A percentile compares a stretch with the other conserved stretches of the same genome.
Evolutionary conservation across 2,888 invertebrate genomes (phyloP).

Genomic region (Stegana nigrithorax): DNA sequence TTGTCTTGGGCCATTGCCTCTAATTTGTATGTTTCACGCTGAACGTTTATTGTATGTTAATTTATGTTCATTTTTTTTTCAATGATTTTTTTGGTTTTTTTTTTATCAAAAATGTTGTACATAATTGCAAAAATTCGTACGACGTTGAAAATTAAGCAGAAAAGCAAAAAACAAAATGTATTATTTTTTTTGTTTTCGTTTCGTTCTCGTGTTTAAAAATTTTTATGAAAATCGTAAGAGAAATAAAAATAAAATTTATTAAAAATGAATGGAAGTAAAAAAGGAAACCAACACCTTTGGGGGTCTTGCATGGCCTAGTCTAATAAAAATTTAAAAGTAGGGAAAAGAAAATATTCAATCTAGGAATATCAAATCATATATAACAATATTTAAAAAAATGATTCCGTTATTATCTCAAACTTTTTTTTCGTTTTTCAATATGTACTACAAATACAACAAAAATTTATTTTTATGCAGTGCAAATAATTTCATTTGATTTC

Average conservation of each 20-base stretch:
- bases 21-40: conserved; percentile 98
- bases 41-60: conserved; percentile 37
- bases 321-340: conserved; percentile 8
- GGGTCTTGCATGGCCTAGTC: not conserved
- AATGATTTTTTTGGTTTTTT: conserved; percentile 30
- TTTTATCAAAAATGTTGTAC: conserved; percentile 39
- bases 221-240: not conserved
- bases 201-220: conserved; percentile 2
- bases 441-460: conserved; percentile 3
- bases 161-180: conserved; percentile 44
- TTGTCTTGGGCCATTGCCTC: conserved; percentile 98
- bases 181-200: conserved; percentile 25
- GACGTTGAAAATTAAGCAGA: conserved; percentile 35
- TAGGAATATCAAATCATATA: conserved; percentile 11
- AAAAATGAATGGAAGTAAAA: conserved; percentile 6
- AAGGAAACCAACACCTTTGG: conserved; percentile 39
- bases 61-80: conserved; percentile 32
- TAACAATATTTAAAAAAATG: conserved; percentile 12
- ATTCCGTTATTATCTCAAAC: no score
- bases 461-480: conserved; percentile 38
- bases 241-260: not conserved
- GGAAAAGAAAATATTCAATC: not conserved
- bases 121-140: conserved; percentile 39
- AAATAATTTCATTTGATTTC: conserved; percentile 40
- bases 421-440: conserved; percentile 17